A percentile compares a stretch with the other conserved stretches of the same genome.
phyloP scores from a whole-genome alignment of 2,113 vertebrate species.

The Hippocampus guttulatus region DNA sequence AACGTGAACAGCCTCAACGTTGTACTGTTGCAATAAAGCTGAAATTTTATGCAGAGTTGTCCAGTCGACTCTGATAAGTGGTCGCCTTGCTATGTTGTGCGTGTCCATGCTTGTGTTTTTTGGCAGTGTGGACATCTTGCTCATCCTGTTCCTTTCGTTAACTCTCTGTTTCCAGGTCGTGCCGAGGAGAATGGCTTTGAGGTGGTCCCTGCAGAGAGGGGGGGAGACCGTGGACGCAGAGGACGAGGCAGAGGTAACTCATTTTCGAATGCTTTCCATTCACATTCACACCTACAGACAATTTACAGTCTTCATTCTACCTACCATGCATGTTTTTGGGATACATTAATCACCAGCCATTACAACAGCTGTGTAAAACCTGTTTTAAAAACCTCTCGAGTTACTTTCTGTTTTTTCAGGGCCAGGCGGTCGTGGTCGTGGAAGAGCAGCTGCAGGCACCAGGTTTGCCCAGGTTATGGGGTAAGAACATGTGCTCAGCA shows the following conservation, averaged over 20 bases:
- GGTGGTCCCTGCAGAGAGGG: constrained; percentile 77
- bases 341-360: neutral
- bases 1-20: too few relatives aligned
- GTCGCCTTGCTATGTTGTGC: neutral
- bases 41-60: too few relatives aligned
- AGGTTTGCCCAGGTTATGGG: constrained; percentile 95
- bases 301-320: too few relatives aligned
- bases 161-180: constrained; percentile 70
- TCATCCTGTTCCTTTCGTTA: neutral
- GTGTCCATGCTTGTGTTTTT: neutral
- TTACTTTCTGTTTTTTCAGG: constrained; percentile 64
- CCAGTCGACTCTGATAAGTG: neutral
- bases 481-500: constrained; percentile 68
- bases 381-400: constrained; percentile 9
- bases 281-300: too few relatives aligned
- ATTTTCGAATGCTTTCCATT: neutral
- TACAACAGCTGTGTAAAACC: neutral
- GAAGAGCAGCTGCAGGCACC: constrained; percentile 82
- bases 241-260: constrained; percentile 80
- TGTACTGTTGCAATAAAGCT: too few relatives aligned
- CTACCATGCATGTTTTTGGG: too few relatives aligned
- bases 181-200: constrained; percentile 92
- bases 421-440: constrained; percentile 75
- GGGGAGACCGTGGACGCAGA: constrained; percentile 84
- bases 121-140: neutral